Conservation (phyloP, 2,888 invertebrate genomes). For the Netelia melanura region DNA sequence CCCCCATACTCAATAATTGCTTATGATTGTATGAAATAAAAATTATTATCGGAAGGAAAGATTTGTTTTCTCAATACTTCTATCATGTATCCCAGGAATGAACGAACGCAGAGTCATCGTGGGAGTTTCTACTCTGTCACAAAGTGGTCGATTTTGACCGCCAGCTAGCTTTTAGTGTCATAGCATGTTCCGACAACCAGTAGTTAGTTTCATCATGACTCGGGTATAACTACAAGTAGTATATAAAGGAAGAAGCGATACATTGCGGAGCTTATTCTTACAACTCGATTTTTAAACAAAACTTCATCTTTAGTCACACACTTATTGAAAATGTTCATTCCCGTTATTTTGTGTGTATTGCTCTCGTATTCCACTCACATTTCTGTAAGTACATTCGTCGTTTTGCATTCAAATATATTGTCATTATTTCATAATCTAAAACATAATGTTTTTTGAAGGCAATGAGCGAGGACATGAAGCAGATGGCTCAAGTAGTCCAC, state of each 20-base stretch:
- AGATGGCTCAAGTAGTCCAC: conserved; percentile 82
- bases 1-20: background rate
- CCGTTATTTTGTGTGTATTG: background rate
- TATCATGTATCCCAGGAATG: background rate
- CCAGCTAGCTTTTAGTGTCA: background rate
- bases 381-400: conserved; percentile 1
- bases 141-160: background rate
- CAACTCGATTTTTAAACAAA: background rate
- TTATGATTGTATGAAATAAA: conserved; percentile 12
- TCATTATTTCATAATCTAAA: background rate
- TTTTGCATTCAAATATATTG: background rate
- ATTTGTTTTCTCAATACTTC: background rate
- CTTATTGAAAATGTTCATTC: background rate
- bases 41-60: background rate
- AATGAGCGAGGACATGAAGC: conserved; percentile 64
- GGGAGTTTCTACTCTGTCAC: background rate
- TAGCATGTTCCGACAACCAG: background rate
- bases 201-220: background rate
- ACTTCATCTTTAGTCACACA: background rate
- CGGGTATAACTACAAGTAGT: background rate
- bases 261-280: conserved; percentile 8
- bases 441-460: conserved; percentile 45
- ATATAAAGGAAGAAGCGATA: conserved; percentile 19
- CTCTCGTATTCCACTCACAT: background rate
- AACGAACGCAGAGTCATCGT: background rate